phyloP scores from a whole-genome alignment of 1,140 invertebrate species.

The Cryptotermes secundus region DNA sequence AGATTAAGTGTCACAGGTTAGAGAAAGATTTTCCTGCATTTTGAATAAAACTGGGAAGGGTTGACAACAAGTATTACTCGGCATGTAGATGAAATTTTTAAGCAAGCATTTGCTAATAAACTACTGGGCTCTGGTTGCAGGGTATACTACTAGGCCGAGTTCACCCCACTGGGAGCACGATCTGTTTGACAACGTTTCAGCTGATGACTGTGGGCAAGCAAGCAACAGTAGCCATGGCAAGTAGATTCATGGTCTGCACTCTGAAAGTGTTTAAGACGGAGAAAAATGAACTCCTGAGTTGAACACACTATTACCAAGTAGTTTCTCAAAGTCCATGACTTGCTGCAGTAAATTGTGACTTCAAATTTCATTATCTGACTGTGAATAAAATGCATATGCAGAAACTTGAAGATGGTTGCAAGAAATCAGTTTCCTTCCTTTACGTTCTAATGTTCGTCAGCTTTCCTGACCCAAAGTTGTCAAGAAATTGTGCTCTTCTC shows the following conservation, averaged over 20 bases:
- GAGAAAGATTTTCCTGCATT: neutral
- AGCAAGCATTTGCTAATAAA: neutral
- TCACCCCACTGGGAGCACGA: constrained; percentile 28
- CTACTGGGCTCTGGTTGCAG: constrained; percentile 24
- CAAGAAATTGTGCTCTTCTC: constrained; percentile 5
- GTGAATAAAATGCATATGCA: neutral
- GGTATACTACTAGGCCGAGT: constrained; percentile 24
- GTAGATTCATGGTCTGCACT: constrained; percentile 21
- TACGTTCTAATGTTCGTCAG: neutral
- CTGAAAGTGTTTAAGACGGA: neutral
- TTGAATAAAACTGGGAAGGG: neutral
- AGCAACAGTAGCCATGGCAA: constrained; percentile 25
- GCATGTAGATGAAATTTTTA: neutral
- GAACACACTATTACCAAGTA: neutral
- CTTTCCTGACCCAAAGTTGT: neutral
- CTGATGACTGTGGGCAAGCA: constrained; percentile 2
- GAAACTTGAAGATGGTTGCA: neutral
- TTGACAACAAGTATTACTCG: neutral
- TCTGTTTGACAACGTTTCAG: constrained; percentile 25
- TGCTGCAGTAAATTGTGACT: constrained; percentile 9
- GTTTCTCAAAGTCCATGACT: neutral
- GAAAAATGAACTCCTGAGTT: neutral
- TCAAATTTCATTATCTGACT: neutral
- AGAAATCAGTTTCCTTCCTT: neutral
- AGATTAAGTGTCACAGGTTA: neutral